These are phyloP conservation scores for Podargus strigoides DNA, from an alignment of 2,797 vertebrate genomes.

Conservation along the genomic window DNA sequence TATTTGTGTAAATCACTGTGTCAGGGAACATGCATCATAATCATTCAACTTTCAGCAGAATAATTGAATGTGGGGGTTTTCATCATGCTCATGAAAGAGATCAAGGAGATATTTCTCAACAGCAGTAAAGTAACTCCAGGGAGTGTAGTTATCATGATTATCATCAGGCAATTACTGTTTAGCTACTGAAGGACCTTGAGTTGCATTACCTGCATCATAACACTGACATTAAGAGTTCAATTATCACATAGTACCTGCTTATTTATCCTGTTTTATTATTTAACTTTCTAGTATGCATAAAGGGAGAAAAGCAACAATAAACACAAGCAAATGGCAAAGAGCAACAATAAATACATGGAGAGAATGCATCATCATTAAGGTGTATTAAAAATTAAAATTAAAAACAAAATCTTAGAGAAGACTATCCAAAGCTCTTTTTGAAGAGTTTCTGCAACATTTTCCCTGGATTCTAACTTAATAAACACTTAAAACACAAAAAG, in stretches of 20 bases:
- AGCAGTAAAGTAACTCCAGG: slow-evolving; percentile 43
- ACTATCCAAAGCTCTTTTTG: not conserved
- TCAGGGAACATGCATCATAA: slow-evolving; percentile 30
- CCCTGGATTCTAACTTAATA: not conserved
- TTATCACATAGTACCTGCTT: slow-evolving; percentile 53
- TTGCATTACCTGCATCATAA: slow-evolving; percentile 42
- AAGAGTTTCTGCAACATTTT: not conserved
- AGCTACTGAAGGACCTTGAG: slow-evolving; percentile 41
- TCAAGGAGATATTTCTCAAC: slow-evolving; percentile 30
- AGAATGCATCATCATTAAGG: not conserved
- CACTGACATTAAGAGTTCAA: slow-evolving; percentile 27
- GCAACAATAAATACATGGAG: not conserved
- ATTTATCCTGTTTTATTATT: slow-evolving; percentile 18
- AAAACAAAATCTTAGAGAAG: not conserved
- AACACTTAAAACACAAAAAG: slow-evolving; percentile 27
- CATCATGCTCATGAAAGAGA: not conserved
- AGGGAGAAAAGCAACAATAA: not conserved
- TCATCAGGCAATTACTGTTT: slow-evolving; percentile 49
- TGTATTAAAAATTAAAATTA: not conserved
- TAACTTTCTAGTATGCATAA: not conserved
- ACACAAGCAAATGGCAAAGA: slow-evolving; percentile 1
- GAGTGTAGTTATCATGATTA: slow-evolving; percentile 60
- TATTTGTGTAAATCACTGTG: slow-evolving; percentile 18
- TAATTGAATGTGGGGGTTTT: slow-evolving; percentile 37
- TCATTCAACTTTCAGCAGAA: slow-evolving; percentile 34